Evolutionary conservation across 2,888 invertebrate species (phyloP), one percentile per base, ranked within the genome.

Genomic region (Boloria euphrosyne): DNA sequence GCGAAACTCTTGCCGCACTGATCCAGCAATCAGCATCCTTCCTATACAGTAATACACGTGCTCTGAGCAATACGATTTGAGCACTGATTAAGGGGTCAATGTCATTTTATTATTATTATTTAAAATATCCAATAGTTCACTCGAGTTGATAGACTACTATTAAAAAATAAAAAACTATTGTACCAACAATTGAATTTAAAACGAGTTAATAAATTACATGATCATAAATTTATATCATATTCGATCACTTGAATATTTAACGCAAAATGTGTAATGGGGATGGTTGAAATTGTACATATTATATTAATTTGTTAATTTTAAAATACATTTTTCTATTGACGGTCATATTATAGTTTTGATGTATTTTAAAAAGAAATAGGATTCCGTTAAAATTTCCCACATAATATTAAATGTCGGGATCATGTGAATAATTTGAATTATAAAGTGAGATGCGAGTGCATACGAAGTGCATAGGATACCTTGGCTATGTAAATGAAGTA

Each of bases 311-410:
- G 13, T 14, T 16, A 14, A 55, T 55, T 18, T 44, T 43, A 10
- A 38, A 38, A 38, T 10, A 38, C 10, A 38, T 38, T 38, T 38
- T 38, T 7, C 22, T 44, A 55, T 13, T 18, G 13, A 44, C n/a
- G 14, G 22, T n/a, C 22, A 18, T 44, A 44, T 55, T 44, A 13
- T 1, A 22, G 22, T 22, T 10, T 17, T n/a, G 16, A 31, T 16
- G 4, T 27, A 31, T 31, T 54, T 5, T 13, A 49, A 18, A 57
- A 57, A 59, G 31, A 47, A 17, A 18, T 81, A 84, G 76, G 86
- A 84, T 82, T 82, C 88, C 90, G 90, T 91, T 90, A 90, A 80
- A 84, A 85, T 83, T 90, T 91, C 90, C 86, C 90, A 91, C 91
- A 89, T 88, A 88, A 86, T 82, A 85, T 81, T 77, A 78, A 82